phyloP scores from a whole-genome alignment of 2,888 invertebrate species.

The Gandaritis pyraliata region DNA sequence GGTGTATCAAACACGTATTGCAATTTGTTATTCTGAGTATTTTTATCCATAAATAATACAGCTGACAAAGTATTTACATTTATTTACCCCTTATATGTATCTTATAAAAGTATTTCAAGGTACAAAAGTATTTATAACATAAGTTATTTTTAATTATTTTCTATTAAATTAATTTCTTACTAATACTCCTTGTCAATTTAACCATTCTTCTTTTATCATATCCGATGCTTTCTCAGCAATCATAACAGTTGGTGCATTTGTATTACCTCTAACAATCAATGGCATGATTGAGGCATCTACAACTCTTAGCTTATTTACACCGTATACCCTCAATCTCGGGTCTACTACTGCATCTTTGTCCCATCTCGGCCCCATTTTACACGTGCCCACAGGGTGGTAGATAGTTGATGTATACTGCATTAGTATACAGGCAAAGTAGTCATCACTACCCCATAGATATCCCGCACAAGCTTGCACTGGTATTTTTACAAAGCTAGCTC shows the following conservation, averaged over 20 bases:
- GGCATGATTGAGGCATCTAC: conserved; percentile 89
- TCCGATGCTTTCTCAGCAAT: conserved; percentile 93
- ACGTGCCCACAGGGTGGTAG: conserved; percentile 88
- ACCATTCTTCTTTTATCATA: conserved; percentile 87
- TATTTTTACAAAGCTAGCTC: conserved; percentile 81
- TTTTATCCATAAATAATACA: too few relatives aligned
- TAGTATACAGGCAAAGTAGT: conserved; percentile 87
- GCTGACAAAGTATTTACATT: too few relatives aligned
- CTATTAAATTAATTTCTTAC: background rate
- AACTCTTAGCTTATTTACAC: conserved; percentile 86
- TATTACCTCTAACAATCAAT: conserved; percentile 87
- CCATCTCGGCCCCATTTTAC: conserved; percentile 87
- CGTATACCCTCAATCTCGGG: conserved; percentile 85
- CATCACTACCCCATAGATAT: conserved; percentile 84
- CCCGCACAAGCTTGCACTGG: conserved; percentile 85
- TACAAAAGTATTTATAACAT: background rate
- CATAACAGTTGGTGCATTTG: conserved; percentile 94
- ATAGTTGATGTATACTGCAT: conserved; percentile 88
- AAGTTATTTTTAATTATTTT: background rate
- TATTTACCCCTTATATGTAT: background rate
- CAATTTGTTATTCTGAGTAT: too few relatives aligned
- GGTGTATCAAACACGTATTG: too few relatives aligned
- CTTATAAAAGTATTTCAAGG: background rate
- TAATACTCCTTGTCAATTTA: conserved; percentile 35
- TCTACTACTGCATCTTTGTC: conserved; percentile 87